A percentile compares a stretch with the other conserved stretches of the same genome.
Conservation (phyloP, 2,888 invertebrate species). For the Bhutanitis thaidina region DNA sequence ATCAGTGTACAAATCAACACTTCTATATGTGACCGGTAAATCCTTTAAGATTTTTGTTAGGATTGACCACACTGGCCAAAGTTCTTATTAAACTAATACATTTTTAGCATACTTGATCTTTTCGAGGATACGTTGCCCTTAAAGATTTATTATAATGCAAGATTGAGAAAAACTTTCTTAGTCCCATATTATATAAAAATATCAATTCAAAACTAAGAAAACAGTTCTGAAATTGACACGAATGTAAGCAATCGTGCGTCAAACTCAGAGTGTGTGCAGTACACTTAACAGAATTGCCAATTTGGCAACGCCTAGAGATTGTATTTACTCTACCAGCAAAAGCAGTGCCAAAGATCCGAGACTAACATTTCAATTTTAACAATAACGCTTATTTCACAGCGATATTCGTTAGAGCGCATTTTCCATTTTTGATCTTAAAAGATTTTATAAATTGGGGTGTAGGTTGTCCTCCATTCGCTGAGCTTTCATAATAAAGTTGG, state of each 20-base stretch:
- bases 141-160: too few species aligned
- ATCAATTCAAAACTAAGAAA: background rate
- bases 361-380: constrained; percentile 21
- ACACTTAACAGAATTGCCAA: constrained; percentile 65
- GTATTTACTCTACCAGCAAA: constrained; percentile 29
- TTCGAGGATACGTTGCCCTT: too few species aligned
- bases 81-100: too few species aligned
- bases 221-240: constrained; percentile 33
- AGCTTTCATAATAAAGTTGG: background rate
- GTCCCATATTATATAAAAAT: background rate
- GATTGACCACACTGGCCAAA: too few species aligned
- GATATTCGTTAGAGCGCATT: constrained; percentile 4
- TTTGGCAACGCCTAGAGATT: constrained; percentile 50
- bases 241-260: constrained; percentile 36
- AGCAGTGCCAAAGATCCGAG: constrained; percentile 24
- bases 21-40: too few species aligned
- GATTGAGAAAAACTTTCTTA: too few species aligned
- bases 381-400: constrained; percentile 12
- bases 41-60: too few species aligned
- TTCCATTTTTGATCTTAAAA: background rate
- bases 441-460: background rate
- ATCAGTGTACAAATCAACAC: too few species aligned
- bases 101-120: too few species aligned
- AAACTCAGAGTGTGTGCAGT: constrained; percentile 40
- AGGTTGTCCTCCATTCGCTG: background rate